Conservation (phyloP, 2,113 vertebrate species). For the Lepus europaeus region DNA sequence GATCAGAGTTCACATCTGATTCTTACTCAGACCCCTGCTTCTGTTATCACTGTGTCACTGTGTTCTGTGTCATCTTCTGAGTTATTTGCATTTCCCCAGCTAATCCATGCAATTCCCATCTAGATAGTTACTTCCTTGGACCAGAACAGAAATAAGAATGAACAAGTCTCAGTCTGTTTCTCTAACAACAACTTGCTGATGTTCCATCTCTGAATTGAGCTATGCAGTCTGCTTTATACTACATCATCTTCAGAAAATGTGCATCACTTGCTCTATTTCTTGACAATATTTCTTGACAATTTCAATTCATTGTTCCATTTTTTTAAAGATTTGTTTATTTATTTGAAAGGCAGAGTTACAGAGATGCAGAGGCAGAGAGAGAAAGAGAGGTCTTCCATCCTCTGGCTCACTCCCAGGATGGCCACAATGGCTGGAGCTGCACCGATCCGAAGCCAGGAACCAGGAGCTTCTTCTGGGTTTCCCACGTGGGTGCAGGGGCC, state of each 20-base stretch:
- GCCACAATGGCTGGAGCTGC: too few relatives aligned
- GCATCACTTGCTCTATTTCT: not conserved
- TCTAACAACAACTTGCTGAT: not conserved
- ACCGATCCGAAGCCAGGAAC: too few relatives aligned
- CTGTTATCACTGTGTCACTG: not conserved
- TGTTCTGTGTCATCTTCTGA: not conserved
- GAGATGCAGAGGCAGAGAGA: too few relatives aligned
- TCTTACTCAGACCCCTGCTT: not conserved
- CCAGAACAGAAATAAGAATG: slow-evolving; percentile 5
- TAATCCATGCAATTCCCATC: not conserved
- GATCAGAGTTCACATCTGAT: not conserved
- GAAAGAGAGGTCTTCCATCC: too few relatives aligned
- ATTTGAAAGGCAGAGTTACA: too few relatives aligned
- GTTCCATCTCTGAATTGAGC: not conserved
- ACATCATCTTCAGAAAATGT: not conserved
- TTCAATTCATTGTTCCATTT: not conserved
- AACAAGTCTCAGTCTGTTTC: not conserved
- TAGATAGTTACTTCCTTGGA: slow-evolving; percentile 17
- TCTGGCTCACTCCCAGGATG: too few relatives aligned
- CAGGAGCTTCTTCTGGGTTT: too few relatives aligned
- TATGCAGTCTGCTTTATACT: not conserved
- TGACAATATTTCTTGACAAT: not conserved
- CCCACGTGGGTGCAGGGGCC: too few relatives aligned
- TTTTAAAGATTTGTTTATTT: too few relatives aligned
- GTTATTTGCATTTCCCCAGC: not conserved